These are phyloP conservation scores for Labroides dimidiatus DNA, from an alignment of 2,797 vertebrate species.

Conservation along the genomic window DNA sequence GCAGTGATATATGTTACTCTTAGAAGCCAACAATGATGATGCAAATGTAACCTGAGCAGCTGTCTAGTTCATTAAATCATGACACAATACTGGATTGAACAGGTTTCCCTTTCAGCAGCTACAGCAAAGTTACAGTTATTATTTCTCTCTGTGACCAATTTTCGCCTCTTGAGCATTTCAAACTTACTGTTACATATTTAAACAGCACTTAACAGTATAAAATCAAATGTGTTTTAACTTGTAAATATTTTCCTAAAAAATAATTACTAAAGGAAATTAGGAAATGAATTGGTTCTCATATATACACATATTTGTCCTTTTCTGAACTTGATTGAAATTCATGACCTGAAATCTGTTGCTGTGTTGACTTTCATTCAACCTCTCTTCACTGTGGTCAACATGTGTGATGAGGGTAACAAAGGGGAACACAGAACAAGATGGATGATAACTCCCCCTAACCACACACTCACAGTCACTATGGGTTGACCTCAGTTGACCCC, in stretches of 20 bases:
- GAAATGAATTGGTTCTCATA: background rate
- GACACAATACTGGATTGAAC: no score
- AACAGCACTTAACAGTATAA: background rate
- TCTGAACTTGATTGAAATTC: constrained; percentile 19
- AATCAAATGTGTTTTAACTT: background rate
- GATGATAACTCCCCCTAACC: constrained; percentile 64
- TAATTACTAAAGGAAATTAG: background rate
- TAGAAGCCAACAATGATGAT: no score
- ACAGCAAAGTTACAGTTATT: no score
- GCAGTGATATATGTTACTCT: no score
- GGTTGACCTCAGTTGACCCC: constrained; percentile 82
- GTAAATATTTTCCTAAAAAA: background rate
- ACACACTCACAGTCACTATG: constrained; percentile 65
- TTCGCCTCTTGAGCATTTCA: background rate
- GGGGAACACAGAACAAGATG: constrained; percentile 66
- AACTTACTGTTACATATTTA: background rate
- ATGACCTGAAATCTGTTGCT: constrained; percentile 6
- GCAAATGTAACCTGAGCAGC: no score
- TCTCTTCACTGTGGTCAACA: constrained; percentile 35
- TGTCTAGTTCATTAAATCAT: no score
- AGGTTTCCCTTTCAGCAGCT: no score
- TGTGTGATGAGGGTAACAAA: constrained; percentile 55
- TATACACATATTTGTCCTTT: background rate
- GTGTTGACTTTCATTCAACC: constrained; percentile 41
- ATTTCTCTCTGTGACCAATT: no score